Base-by-base conservation (phyloP, 1,140 invertebrate species). In the Leptinotarsa texana region DNA sequence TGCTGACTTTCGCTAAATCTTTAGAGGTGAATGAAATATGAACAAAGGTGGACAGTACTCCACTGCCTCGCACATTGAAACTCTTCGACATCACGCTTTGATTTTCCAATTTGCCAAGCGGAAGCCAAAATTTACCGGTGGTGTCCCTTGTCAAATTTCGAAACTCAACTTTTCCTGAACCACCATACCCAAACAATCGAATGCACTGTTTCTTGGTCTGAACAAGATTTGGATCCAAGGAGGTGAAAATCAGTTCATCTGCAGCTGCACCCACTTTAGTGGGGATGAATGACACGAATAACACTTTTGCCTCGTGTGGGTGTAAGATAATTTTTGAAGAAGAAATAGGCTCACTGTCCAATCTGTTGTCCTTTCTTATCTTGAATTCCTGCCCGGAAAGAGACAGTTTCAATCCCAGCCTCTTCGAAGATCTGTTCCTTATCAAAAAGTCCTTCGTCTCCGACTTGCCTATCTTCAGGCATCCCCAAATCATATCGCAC, bases 101-200 rank as follows among this genome's bases (percentile, higher is more conserved):
- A 8, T 83, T 82, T 74, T 85, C 85, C 8, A 89, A 74, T 74
- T 83, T 85, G 42, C 88, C 87, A 11, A 89, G 77, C 1, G 87
- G 86, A 21, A 88, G 77, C 87, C 87, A 88, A 79, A 86, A 84
- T 81, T 86, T 87, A 47, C 84, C 86, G 24, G 82, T 84, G n/a
- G 85, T 85, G 69, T 88, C 87, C 82, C 87, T 87, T 42, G 85
- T 82, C 6, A 85, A 83, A 80, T 87, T 84, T 6, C 80, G 81
- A 62, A 88, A 85, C 72, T 87, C 85, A 3, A 88, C 77, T 80
- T 84, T 87, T 24, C 83, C 81, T 72, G 78, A 83, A 13, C 88
- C 88, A 17, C 88, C 88, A 76, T 88, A 88, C 18, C 88, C 88
- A 77, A 83, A 87, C 18, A 89, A 80, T 62, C 82, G 84, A 82